Conservation (phyloP, 1,140 invertebrate genomes). For the Rhyzopertha dominica region DNA sequence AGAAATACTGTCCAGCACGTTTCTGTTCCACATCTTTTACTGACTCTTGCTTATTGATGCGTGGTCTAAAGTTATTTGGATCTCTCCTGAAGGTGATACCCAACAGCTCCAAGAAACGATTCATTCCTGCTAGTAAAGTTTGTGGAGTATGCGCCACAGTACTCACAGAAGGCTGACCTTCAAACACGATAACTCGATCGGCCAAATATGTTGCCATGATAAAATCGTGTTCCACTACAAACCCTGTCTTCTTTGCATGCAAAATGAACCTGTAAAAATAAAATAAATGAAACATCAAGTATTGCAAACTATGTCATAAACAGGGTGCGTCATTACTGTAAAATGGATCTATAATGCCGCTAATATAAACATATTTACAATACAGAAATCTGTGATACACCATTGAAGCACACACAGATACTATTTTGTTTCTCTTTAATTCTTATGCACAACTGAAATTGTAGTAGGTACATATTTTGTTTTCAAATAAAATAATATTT, state of each 20-base stretch:
- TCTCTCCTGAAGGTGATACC: conserved; percentile 98
- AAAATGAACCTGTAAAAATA: conserved; percentile 81
- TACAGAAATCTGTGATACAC: too few relatives aligned
- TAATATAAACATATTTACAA: conserved; percentile 4
- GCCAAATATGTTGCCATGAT: conserved; percentile 99
- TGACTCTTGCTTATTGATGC: conserved; percentile 96
- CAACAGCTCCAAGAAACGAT: conserved; percentile 92
- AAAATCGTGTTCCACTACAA: conserved; percentile 99
- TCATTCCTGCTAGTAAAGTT: conserved; percentile 95
- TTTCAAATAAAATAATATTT: too few relatives aligned
- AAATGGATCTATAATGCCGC: conserved; percentile 3
- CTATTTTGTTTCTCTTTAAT: too few relatives aligned
- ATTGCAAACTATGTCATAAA: background rate
- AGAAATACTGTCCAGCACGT: conserved; percentile 95
- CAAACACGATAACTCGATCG: conserved; percentile 98
- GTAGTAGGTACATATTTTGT: too few relatives aligned
- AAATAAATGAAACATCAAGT: background rate
- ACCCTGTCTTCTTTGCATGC: conserved; percentile 98
- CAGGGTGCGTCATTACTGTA: conserved; percentile 2
- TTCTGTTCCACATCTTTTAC: conserved; percentile 99
- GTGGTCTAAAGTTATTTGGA: conserved; percentile 96
- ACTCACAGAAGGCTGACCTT: conserved; percentile 83
- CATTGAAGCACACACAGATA: too few relatives aligned
- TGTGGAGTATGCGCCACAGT: conserved; percentile 91
- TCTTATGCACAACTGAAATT: too few relatives aligned